Conservation (phyloP, 1,140 invertebrate genomes). For the Caenorhabditis briggsae region DNA sequence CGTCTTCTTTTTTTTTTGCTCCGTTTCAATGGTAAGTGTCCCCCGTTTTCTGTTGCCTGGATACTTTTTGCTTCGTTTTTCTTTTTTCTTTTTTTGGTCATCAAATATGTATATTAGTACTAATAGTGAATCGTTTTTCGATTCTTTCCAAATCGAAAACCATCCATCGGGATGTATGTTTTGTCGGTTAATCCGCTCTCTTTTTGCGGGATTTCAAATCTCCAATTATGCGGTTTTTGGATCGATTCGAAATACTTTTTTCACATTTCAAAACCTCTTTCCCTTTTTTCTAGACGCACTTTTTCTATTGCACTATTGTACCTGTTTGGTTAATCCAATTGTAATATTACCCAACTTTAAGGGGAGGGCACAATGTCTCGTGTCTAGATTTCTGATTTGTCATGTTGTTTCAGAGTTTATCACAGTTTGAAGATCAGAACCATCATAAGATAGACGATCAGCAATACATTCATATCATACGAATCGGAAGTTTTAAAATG, state of each 20-base stretch:
- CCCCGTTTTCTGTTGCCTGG: neutral
- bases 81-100: neutral
- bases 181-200: slow-evolving; percentile 23
- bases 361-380: neutral
- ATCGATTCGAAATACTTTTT: slow-evolving; percentile 13
- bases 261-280: neutral
- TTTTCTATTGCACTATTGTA: slow-evolving; percentile 33
- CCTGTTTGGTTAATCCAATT: slow-evolving; percentile 49
- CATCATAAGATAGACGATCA: neutral
- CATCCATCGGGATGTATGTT: neutral
- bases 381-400: slow-evolving; percentile 20
- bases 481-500: slow-evolving; percentile 27
- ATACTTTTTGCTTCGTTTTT: neutral
- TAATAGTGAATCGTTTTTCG: slow-evolving; percentile 5
- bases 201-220: neutral
- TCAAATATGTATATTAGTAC: slow-evolving; percentile 51
- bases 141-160: slow-evolving; percentile 28
- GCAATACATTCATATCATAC: slow-evolving; percentile 20
- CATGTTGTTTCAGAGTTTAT: slow-evolving; percentile 40
- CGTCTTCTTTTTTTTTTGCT: neutral
- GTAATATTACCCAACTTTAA: neutral
- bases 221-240: slow-evolving; percentile 6
- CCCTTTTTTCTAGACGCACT: slow-evolving; percentile 23
- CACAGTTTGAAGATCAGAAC: neutral
- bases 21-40: slow-evolving; percentile 18